These are phyloP conservation scores for Silurus meridionalis DNA, from an alignment of 2,113 vertebrate genomes.

Conservation along the genomic window DNA sequence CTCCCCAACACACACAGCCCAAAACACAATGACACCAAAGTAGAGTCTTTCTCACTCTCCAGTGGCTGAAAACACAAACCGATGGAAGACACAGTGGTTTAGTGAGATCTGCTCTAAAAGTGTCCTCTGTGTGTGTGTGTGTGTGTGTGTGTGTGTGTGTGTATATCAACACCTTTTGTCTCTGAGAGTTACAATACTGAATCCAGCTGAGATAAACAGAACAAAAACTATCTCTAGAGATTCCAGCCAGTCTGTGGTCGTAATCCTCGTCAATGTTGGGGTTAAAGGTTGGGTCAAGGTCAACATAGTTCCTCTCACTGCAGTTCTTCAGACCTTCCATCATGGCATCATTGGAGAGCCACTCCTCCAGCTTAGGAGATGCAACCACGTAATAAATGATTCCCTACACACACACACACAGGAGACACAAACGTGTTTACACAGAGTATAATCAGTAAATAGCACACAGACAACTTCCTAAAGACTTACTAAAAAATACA, in stretches of 20 bases:
- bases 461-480: background rate
- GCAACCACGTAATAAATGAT: constrained; percentile 95
- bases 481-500: no score
- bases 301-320: constrained; percentile 91
- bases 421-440: background rate
- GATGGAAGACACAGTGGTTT: background rate
- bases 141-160: background rate
- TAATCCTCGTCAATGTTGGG: constrained; percentile 99
- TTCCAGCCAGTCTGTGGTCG: constrained; percentile 92
- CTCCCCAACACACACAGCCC: constrained; percentile 94
- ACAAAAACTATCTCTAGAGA: constrained; percentile 96
- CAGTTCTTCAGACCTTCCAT: constrained; percentile 88
- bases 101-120: background rate
- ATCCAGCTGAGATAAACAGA: constrained; percentile 93
- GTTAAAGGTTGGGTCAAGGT: constrained; percentile 97
- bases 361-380: constrained; percentile 91
- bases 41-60: constrained; percentile 89
- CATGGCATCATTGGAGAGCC: constrained; percentile 95
- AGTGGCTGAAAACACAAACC: constrained; percentile 74
- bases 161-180: constrained; percentile 60
- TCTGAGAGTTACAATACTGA: constrained; percentile 91
- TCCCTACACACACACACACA: constrained; percentile 6
- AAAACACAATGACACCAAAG: constrained; percentile 90
- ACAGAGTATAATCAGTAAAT: background rate
- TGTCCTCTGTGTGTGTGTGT: background rate